Conservation (phyloP, 1,140 invertebrate genomes). For the Papilio xuthus region DNA sequence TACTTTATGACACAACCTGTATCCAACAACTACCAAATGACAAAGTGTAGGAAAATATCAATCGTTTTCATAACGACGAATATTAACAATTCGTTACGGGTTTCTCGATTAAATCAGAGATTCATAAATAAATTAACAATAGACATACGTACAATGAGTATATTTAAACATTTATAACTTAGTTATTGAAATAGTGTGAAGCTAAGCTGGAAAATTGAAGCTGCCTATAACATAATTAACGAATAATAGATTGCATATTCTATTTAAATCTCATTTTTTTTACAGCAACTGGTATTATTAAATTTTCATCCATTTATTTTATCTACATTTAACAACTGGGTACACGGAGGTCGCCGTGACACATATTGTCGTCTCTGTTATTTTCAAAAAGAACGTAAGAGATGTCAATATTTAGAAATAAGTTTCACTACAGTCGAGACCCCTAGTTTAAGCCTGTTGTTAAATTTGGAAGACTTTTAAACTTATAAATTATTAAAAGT, state of each 20-base stretch:
- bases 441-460: no score
- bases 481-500: no score
- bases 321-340: no score
- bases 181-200: background rate
- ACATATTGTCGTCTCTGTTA: no score
- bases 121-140: constrained; percentile 11
- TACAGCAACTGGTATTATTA: background rate
- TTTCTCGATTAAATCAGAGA: background rate
- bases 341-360: no score
- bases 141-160: background rate
- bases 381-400: no score
- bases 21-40: constrained; percentile 11
- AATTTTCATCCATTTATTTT: background rate
- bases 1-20: constrained; percentile 32
- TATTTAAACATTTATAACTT: no score
- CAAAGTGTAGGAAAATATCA: background rate
- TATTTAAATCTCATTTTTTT: background rate
- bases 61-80: background rate
- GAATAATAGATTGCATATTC: no score
- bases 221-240: no score
- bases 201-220: background rate
- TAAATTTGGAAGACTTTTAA: background rate
- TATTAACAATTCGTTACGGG: background rate
- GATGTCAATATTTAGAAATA: background rate
- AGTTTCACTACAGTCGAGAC: background rate